Percentiles rank a stretch among this genome's conserved stretches.
These are phyloP conservation scores for Phyllotreta striolata DNA, from an alignment of 2,888 invertebrate genomes.

Conservation along the genomic window DNA sequence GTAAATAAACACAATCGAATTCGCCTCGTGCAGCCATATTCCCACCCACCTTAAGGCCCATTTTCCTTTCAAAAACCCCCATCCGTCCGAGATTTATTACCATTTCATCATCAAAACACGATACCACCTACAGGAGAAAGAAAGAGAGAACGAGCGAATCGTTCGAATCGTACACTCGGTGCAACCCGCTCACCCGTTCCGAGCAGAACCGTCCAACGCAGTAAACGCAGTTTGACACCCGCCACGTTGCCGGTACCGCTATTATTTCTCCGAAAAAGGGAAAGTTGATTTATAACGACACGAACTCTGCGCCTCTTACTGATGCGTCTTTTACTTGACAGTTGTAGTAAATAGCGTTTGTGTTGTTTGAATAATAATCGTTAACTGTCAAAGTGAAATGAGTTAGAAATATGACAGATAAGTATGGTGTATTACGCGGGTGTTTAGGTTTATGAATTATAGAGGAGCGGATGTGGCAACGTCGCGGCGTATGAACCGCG, in stretches of 20 bases:
- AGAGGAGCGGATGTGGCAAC: constrained; percentile 1
- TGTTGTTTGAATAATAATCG: too few relatives aligned
- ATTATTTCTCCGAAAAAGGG: not conserved
- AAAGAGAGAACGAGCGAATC: constrained; percentile 6
- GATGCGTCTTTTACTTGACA: too few relatives aligned
- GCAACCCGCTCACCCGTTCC: not conserved
- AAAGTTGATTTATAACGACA: too few relatives aligned
- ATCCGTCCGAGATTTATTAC: constrained; percentile 19
- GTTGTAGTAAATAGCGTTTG: too few relatives aligned
- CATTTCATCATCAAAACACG: constrained; percentile 3
- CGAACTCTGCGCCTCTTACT: too few relatives aligned
- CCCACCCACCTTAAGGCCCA: constrained; percentile 1
- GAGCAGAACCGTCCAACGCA: constrained; percentile 14
- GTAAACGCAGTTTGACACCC: constrained; percentile 15
- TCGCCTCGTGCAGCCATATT: not conserved
- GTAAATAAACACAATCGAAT: not conserved
- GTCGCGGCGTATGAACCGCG: constrained; percentile 10
- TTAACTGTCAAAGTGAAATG: too few relatives aligned
- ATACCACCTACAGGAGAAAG: not conserved
- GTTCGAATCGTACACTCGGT: constrained; percentile 20
- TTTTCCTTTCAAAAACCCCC: constrained; percentile 9
- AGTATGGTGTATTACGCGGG: too few relatives aligned
- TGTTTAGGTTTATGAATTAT: too few relatives aligned
- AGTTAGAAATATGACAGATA: too few relatives aligned
- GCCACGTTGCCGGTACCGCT: constrained; percentile 8